phyloP scores from a whole-genome alignment of 2,797 vertebrate species.

The Euphonia xanthogaster region DNA sequence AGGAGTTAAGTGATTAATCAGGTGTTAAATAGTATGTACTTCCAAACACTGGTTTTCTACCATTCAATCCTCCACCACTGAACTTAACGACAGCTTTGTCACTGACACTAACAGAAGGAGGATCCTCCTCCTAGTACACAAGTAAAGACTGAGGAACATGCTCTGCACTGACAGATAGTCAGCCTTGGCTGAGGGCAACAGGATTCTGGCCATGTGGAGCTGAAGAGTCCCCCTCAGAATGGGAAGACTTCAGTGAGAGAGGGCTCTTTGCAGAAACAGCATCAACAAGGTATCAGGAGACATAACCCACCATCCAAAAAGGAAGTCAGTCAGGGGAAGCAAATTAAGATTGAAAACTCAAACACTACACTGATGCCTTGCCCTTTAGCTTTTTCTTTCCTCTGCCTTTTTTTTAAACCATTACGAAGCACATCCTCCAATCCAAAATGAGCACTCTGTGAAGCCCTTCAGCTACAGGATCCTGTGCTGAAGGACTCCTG shows the following conservation, averaged over 20 bases:
- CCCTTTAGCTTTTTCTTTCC: background rate
- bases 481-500: background rate
- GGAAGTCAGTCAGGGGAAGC: background rate
- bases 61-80: background rate
- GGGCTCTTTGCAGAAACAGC: background rate
- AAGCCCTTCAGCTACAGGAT: background rate
- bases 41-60: background rate
- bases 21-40: constrained; percentile 12
- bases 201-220: background rate
- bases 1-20: constrained; percentile 51
- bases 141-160: background rate
- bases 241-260: background rate
- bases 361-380: background rate
- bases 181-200: background rate
- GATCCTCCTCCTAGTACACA: background rate
- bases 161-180: background rate
- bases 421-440: background rate
- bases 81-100: constrained; percentile 36
- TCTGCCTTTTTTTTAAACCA: background rate
- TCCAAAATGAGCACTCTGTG: background rate
- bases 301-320: background rate
- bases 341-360: background rate
- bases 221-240: background rate
- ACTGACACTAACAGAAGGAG: background rate
- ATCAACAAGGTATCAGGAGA: background rate